Conservation (phyloP, 2,888 invertebrate genomes). For the Chesias legatella region DNA sequence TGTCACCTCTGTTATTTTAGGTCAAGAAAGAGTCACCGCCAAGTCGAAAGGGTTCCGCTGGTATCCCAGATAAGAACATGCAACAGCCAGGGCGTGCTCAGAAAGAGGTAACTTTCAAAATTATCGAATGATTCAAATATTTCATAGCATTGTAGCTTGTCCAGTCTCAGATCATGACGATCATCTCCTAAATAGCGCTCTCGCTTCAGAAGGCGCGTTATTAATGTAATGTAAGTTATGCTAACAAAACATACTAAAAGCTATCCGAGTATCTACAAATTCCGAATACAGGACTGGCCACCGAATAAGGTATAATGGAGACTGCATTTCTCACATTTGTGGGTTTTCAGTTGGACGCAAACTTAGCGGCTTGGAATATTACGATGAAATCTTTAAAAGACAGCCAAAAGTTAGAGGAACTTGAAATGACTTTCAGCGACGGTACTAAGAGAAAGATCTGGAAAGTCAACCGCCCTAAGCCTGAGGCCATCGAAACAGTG, state of each 20-base stretch:
- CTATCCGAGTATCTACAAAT: too few species aligned
- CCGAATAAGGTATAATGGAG: too few species aligned
- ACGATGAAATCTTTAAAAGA: slow-evolving; percentile 55
- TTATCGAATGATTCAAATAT: too few species aligned
- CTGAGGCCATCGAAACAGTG: slow-evolving; percentile 60
- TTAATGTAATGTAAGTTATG: too few species aligned
- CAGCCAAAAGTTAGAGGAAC: slow-evolving; percentile 58
- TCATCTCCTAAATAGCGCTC: too few species aligned
- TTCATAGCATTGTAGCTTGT: too few species aligned
- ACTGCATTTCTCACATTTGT: neutral
- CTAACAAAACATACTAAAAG: too few species aligned
- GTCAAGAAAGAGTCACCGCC: slow-evolving; percentile 32
- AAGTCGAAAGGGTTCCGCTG: slow-evolving; percentile 14
- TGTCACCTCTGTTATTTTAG: slow-evolving; percentile 14
- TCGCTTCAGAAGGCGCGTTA: too few species aligned
- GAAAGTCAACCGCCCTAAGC: slow-evolving; percentile 61
- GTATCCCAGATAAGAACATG: slow-evolving; percentile 4
- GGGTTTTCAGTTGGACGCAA: slow-evolving; percentile 43
- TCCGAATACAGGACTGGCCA: too few species aligned
- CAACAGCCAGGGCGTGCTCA: slow-evolving; percentile 34
- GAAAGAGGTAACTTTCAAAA: slow-evolving; percentile 35
- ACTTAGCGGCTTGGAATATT: slow-evolving; percentile 49
- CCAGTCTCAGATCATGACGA: too few species aligned
- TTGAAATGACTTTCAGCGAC: slow-evolving; percentile 55
- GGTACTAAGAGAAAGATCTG: slow-evolving; percentile 58